Evolutionary conservation across 2,888 invertebrate genomes (phyloP).

Genomic region (Coelopa pilipes): DNA sequence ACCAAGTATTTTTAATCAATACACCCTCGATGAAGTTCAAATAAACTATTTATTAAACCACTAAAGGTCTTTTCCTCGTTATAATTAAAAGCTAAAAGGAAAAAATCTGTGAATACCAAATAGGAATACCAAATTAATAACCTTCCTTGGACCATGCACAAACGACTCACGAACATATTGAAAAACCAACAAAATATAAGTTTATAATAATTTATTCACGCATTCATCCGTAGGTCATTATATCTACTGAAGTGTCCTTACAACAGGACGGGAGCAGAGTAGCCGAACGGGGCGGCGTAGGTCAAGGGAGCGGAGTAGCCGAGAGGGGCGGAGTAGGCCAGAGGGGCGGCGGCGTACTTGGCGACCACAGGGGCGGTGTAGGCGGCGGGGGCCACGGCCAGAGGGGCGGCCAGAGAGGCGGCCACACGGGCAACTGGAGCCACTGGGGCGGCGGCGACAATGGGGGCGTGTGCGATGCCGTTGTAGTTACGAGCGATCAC

Average conservation of each 20-base stretch:
- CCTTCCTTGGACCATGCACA: too few species aligned
- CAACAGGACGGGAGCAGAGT: slow-evolving; percentile 21
- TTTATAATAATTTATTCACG: too few species aligned
- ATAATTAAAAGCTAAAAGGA: too few species aligned
- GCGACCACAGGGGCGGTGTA: slow-evolving; percentile 35
- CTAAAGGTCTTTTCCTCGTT: too few species aligned
- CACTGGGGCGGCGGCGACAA: slow-evolving; percentile 47
- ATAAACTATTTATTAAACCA: too few species aligned
- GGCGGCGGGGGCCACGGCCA: slow-evolving; percentile 34
- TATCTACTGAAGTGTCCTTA: slow-evolving; percentile 14
- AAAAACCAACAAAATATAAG: too few species aligned
- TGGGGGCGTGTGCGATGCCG: slow-evolving; percentile 55
- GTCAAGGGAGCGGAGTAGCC: slow-evolving; percentile 60
- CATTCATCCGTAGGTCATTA: too few species aligned
- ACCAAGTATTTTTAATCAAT: too few species aligned
- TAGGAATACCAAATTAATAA: too few species aligned
- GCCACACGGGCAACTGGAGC: slow-evolving; percentile 11
- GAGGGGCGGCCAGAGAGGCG: slow-evolving; percentile 44
- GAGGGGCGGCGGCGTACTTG: slow-evolving; percentile 37
- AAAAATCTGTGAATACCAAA: too few species aligned
- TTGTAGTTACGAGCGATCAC: slow-evolving; percentile 54
- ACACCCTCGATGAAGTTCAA: too few species aligned
- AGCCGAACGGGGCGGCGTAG: slow-evolving; percentile 40
- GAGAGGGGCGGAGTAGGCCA: slow-evolving; percentile 37
- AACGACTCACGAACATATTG: too few species aligned